Percentiles rank a stretch among this genome's conserved stretches.
These are phyloP conservation scores for Cathartes aura DNA, from an alignment of 2,113 vertebrate species.

Conservation along the genomic window DNA sequence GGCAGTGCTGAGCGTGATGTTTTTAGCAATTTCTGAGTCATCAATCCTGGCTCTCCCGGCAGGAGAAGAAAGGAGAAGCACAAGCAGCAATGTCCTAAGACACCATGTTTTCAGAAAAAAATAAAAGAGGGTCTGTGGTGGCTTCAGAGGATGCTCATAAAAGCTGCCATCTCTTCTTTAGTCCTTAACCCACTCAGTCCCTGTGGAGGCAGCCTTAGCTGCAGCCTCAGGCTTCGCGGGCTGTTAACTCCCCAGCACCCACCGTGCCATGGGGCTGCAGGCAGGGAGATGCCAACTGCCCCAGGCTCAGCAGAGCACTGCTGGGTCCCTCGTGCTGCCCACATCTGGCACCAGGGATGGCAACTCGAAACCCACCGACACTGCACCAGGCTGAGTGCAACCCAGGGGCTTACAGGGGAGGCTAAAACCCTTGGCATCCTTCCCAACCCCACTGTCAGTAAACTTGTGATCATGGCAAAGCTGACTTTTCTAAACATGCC, in stretches of 20 bases:
- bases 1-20: conserved; percentile 45
- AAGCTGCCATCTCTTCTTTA: background rate
- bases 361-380: accelerated
- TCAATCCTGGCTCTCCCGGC: conserved; percentile 9
- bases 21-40: conserved; percentile 70
- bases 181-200: background rate
- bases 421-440: background rate
- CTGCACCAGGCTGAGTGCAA: accelerated
- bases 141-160: background rate
- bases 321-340: background rate
- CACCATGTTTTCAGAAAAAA: background rate
- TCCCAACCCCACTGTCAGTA: background rate
- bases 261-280: too few species aligned
- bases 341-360: background rate
- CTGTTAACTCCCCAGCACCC: background rate
- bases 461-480: background rate
- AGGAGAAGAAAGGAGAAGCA: conserved; percentile 25
- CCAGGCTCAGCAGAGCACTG: background rate
- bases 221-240: background rate
- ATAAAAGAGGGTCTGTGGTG: background rate
- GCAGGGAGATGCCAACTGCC: background rate
- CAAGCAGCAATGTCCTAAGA: background rate
- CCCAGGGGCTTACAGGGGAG: accelerated
- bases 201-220: background rate
- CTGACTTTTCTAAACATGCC: background rate